These are phyloP conservation scores for Grapholita molesta DNA, from an alignment of 1,140 invertebrate species.

Conservation along the genomic window DNA sequence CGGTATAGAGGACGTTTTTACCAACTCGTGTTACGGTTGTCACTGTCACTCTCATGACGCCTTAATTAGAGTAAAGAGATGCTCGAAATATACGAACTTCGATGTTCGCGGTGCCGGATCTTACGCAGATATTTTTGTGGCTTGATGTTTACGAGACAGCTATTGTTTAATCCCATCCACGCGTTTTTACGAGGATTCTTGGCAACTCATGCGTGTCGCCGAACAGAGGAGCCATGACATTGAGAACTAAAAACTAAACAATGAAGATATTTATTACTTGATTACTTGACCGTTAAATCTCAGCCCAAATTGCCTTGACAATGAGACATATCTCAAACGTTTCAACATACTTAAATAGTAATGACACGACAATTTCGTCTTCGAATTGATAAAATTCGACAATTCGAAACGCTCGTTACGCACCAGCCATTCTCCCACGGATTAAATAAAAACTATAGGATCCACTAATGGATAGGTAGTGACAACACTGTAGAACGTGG, in stretches of 20 bases:
- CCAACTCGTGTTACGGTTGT: too few relatives aligned
- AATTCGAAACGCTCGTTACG: conserved; percentile 37
- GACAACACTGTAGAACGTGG: conserved; percentile 21
- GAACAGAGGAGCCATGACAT: conserved; percentile 2
- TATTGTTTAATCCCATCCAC: not conserved
- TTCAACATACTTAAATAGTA: conserved; percentile 29
- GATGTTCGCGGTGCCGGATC: too few relatives aligned
- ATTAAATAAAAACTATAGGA: conserved; percentile 25
- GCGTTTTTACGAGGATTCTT: not conserved
- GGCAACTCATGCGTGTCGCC: not conserved
- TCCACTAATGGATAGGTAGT: conserved; percentile 22
- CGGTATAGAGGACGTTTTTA: too few relatives aligned
- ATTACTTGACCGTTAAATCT: conserved; percentile 33
- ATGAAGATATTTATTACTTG: conserved; percentile 21
- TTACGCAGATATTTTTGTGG: not conserved
- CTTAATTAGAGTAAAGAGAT: too few relatives aligned
- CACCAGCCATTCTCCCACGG: conserved; percentile 59
- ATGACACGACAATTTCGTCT: conserved; percentile 6
- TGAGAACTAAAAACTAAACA: conserved; percentile 12
- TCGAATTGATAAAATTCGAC: conserved; percentile 34
- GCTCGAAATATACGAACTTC: too few relatives aligned
- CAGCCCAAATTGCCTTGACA: conserved; percentile 34
- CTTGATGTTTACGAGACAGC: not conserved
- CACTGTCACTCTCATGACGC: too few relatives aligned
- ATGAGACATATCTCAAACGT: conserved; percentile 32